phyloP scores from a whole-genome alignment of 2,888 invertebrate genomes.

The Habrosyne pyritoides region DNA sequence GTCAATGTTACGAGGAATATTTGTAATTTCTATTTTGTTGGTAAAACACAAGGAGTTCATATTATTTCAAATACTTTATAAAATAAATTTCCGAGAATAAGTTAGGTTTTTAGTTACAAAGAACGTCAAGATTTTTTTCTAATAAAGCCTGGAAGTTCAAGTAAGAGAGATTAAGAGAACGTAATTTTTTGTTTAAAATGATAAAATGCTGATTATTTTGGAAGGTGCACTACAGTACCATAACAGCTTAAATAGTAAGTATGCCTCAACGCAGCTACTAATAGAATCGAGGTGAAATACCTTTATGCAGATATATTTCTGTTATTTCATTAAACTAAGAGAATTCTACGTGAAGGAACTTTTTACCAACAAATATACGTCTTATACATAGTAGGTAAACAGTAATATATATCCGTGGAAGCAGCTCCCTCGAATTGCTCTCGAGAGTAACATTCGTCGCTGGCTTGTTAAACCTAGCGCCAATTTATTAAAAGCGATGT shows the following conservation, averaged over 20 bases:
- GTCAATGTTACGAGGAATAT: slow-evolving; percentile 21
- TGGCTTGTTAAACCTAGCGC: slow-evolving; percentile 45
- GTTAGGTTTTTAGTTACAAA: not conserved
- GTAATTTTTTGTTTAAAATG: not conserved
- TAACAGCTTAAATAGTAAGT: not conserved
- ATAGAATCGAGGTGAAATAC: not conserved
- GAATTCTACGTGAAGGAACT: not conserved
- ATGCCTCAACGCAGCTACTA: not conserved
- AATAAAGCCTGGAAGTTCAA: no score
- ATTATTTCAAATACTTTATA: not conserved
- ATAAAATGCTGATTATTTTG: not conserved
- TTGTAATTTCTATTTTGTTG: not conserved
- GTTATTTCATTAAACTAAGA: slow-evolving; percentile 2
- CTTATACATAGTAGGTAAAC: slow-evolving; percentile 4
- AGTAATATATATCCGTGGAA: slow-evolving; percentile 10
- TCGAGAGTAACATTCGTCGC: slow-evolving; percentile 53
- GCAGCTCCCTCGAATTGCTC: slow-evolving; percentile 43
- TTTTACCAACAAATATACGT: not conserved
- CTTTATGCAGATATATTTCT: not conserved
- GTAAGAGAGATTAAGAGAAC: no score
- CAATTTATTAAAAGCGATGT: slow-evolving; percentile 55
- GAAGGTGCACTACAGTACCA: not conserved
- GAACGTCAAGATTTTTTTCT: no score
- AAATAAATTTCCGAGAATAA: no score
- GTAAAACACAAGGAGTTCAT: not conserved